These are phyloP conservation scores for Clarias fuscus DNA, from an alignment of 2,797 vertebrate species.

Conservation along the genomic window DNA sequence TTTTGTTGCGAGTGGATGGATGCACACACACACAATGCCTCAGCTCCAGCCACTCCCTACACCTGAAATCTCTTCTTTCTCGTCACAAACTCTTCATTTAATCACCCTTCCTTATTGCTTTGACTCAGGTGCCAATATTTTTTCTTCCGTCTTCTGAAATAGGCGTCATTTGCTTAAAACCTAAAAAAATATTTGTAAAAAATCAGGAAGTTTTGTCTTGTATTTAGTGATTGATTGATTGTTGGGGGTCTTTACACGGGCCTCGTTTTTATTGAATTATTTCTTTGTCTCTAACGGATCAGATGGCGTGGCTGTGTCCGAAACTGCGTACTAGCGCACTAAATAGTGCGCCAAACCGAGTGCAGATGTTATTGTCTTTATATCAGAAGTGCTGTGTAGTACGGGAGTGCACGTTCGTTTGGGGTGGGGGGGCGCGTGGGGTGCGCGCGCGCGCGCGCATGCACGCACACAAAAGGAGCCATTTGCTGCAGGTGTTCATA, in stretches of 20 bases:
- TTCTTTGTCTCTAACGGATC: constrained; percentile 51
- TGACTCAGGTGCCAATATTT: constrained; percentile 6
- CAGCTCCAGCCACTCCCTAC: constrained; percentile 67
- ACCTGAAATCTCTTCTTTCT: background rate
- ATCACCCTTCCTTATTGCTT: background rate
- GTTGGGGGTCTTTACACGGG: background rate
- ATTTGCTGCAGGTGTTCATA: constrained; percentile 46
- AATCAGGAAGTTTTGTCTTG: background rate
- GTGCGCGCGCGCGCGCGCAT: constrained; percentile 8
- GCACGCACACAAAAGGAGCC: constrained; percentile 36
- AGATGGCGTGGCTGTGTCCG: background rate
- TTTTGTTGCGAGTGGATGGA: constrained; percentile 44
- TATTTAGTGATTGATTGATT: background rate
- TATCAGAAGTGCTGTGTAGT: background rate
- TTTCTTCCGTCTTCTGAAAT: background rate
- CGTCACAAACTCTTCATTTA: background rate
- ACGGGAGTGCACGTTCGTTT: background rate
- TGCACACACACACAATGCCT: background rate
- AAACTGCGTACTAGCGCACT: background rate
- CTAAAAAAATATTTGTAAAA: background rate
- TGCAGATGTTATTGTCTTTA: background rate
- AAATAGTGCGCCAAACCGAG: background rate
- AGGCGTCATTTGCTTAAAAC: background rate
- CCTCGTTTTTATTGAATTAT: background rate
- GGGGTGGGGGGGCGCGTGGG: too few species aligned